A percentile compares a stretch with the other conserved stretches of the same genome.
These are phyloP conservation scores for Papilio aristodemus DNA, from an alignment of 1,140 invertebrate genomes.

Conservation along the genomic window DNA sequence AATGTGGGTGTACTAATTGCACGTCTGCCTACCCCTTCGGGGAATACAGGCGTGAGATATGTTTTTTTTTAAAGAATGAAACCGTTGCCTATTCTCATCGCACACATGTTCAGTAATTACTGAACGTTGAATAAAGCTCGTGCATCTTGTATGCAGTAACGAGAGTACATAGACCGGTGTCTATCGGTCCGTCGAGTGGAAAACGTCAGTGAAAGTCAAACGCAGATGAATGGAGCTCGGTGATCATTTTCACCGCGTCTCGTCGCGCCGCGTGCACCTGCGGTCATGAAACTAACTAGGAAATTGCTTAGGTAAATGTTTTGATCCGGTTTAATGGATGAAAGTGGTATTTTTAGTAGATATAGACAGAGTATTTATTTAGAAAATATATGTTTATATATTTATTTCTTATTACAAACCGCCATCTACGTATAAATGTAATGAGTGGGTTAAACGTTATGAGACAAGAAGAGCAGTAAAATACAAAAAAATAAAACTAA, in stretches of 20 bases:
- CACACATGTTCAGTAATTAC: conserved; percentile 5
- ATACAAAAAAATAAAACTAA: no score
- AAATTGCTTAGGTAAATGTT: conserved; percentile 5
- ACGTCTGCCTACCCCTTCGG: no score
- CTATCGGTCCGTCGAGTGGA: conserved; percentile 15
- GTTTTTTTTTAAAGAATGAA: no score
- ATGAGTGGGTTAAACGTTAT: no score
- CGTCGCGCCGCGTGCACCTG: conserved; percentile 9
- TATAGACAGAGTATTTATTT: no score
- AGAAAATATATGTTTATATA: no score
- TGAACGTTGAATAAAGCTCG: not conserved
- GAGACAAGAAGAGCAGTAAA: no score
- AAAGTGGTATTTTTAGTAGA: not conserved
- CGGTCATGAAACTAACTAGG: conserved; percentile 10
- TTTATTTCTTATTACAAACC: no score
- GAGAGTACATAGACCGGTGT: not conserved
- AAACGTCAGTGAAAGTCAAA: conserved; percentile 22
- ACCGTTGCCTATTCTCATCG: not conserved
- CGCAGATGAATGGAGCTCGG: conserved; percentile 12
- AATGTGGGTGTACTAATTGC: no score
- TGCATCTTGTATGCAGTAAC: conserved; percentile 14
- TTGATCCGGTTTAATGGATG: not conserved
- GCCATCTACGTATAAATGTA: no score
- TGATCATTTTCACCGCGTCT: conserved; percentile 15
- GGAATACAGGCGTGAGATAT: no score